Conservation (phyloP, 2,888 invertebrate species). For the Lasioglossum vierecki region DNA sequence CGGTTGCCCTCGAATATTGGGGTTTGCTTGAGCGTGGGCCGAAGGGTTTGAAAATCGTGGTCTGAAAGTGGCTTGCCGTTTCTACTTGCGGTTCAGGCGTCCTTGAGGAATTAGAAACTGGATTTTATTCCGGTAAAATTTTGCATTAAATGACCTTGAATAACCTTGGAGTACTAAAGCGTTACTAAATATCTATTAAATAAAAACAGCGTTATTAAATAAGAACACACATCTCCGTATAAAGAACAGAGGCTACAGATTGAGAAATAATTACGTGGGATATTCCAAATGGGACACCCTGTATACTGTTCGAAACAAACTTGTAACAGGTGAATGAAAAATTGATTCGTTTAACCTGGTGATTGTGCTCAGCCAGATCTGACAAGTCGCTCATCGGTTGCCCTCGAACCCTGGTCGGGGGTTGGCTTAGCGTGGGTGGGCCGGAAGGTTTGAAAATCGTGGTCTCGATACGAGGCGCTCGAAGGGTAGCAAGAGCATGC, state of each 20-base stretch:
- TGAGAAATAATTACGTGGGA: not conserved
- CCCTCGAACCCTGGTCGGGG: not conserved
- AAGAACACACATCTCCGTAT: too few species aligned
- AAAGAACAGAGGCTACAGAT: not conserved
- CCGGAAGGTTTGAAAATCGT: constrained; percentile 57
- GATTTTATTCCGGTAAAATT: not conserved
- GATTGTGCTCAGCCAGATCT: constrained; percentile 74
- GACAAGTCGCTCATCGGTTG: constrained; percentile 65
- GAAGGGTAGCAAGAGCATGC: constrained; percentile 61
- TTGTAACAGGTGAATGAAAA: constrained; percentile 73
- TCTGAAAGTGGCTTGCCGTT: not conserved
- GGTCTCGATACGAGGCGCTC: constrained; percentile 55
- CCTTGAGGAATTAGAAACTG: not conserved
- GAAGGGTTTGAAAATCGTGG: not conserved
- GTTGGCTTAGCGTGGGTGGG: not conserved
- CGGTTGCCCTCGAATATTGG: constrained; percentile 11
- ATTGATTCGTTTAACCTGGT: constrained; percentile 82
- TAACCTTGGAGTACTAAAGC: not conserved
- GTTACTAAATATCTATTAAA: too few species aligned
- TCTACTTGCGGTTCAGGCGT: not conserved
- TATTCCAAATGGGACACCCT: not conserved
- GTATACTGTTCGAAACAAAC: not conserved
- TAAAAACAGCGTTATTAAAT: too few species aligned
- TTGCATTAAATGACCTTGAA: not conserved
- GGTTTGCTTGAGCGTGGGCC: not conserved